Evolutionary conservation across 2,113 vertebrate species (phyloP).

Genomic region (Labeo rohita): DNA sequence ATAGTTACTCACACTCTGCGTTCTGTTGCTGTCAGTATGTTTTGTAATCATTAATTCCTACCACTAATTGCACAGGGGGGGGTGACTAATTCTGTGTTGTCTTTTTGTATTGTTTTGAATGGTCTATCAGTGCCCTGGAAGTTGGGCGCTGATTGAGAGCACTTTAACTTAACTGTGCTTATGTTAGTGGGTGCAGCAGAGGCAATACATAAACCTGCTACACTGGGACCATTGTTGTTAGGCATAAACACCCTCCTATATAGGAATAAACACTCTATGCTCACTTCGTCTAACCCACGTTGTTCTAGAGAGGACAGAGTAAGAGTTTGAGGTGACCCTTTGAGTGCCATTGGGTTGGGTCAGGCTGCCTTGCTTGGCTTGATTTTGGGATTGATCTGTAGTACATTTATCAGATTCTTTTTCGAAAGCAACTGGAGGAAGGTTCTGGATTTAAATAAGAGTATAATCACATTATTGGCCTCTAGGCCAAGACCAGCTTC

Average conservation of each 20-base stretch:
- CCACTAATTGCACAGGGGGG: slow-evolving; percentile 58
- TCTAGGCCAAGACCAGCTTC: slow-evolving; percentile 10
- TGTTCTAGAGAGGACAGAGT: slow-evolving; percentile 28
- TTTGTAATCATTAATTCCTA: slow-evolving; percentile 60
- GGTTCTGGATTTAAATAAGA: not conserved
- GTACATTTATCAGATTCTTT: not conserved
- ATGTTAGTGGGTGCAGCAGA: slow-evolving; percentile 54
- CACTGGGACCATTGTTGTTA: slow-evolving; percentile 59
- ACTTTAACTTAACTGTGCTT: slow-evolving; percentile 59
- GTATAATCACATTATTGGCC: not conserved
- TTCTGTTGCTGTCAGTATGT: slow-evolving; percentile 49
- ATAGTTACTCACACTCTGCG: slow-evolving; percentile 44
- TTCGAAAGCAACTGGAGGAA: not conserved
- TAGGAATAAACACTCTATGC: slow-evolving; percentile 18
- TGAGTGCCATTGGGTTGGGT: slow-evolving; percentile 8
- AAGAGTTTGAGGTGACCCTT: not conserved
- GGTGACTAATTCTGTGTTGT: slow-evolving; percentile 29
- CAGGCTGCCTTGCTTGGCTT: slow-evolving; percentile 6
- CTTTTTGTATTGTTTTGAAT: slow-evolving; percentile 40
- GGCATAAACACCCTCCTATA: slow-evolving; percentile 19
- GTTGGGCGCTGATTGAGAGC: slow-evolving; percentile 48
- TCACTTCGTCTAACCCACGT: slow-evolving; percentile 41
- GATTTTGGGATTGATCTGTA: not conserved
- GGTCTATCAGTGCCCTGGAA: slow-evolving; percentile 36
- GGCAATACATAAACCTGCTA: slow-evolving; percentile 51